Evolutionary conservation across 2,888 invertebrate genomes (phyloP), one percentile per base, ranked within the genome.

Genomic region (Lacanobia wlatinum): DNA sequence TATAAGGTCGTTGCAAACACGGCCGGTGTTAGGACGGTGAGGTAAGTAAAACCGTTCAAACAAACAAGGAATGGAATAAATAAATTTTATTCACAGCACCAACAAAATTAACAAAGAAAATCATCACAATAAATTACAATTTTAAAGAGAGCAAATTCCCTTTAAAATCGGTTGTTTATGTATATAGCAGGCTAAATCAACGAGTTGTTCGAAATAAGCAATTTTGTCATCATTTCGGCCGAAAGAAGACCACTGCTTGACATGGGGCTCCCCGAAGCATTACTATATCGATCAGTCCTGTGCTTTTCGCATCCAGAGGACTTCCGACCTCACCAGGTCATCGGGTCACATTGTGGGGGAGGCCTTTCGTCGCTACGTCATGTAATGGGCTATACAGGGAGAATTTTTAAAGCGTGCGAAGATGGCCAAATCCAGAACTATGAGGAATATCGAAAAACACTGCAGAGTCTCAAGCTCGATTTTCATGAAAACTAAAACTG

Each of bases 11-110:
- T 8, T 1, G 12, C 18, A 28, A 8, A 23, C 28, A 28, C n/a
- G 7, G 28, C 16, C 9, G 14, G 2, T 14, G 43, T 43, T 10
- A 18, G 9, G 14, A 6, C 12, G 2, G 12, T 28, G 12, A 58
- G 40, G 43, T 50, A n/a, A 14, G 10, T 18, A 9, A 46, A 46
- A 5, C 52, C 52, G n/a, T 18, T 46, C 16, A 53, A 56, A 18
- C 3, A 62, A 46, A 34, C 28, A 28, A 28, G 43, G 0, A 28
- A 46, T 66, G 9, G 48, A 70, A 77, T 69, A 78, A 78, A 78
- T 78, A 70, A 40, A 46, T 40, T 84, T 73, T 85, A 85, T 83
- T 85, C 76, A 84, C 83, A 85, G 58, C 70, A 79, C 67, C 79
- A 84, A 84, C 68, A 74, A 75, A 50, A 77, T 66, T 46, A 71